A percentile compares a stretch with the other conserved stretches of the same genome.
phyloP scores from a whole-genome alignment of 2,797 vertebrate species.

The Hippoglossus hippoglossus region DNA sequence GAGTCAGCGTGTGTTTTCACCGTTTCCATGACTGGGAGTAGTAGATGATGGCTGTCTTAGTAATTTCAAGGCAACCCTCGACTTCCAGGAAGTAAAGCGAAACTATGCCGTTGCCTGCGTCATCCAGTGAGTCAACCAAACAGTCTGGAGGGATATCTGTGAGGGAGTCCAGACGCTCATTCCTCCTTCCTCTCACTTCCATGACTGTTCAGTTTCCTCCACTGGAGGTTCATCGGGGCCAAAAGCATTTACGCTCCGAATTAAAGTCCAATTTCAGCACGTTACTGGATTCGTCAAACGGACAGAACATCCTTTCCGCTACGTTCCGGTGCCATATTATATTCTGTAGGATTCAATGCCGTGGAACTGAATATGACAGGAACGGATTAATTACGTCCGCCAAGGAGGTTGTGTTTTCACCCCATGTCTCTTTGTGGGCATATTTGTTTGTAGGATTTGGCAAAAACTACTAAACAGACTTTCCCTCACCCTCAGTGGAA shows the following conservation, averaged over 20 bases:
- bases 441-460: not conserved
- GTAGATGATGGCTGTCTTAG: constrained; percentile 56
- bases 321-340: constrained; percentile 7
- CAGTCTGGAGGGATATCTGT: constrained; percentile 75
- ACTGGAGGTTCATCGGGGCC: constrained; percentile 47
- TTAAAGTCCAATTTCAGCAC: constrained; percentile 25
- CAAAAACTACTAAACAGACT: not conserved
- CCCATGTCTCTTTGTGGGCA: not conserved
- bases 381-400: constrained; percentile 19
- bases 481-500: not conserved
- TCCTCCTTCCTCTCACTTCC: constrained; percentile 63
- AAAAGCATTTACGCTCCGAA: constrained; percentile 35
- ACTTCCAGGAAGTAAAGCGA: constrained; percentile 75
- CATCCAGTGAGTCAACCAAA: constrained; percentile 79
- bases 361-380: not conserved
- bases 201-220: constrained; percentile 67
- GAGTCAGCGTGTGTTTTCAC: constrained; percentile 68
- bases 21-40: constrained; percentile 75
- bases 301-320: constrained; percentile 30
- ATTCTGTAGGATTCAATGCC: not conserved
- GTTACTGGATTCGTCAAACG: constrained; percentile 36
- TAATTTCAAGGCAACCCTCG: constrained; percentile 73
- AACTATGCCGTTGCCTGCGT: constrained; percentile 76
- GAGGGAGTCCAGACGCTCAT: constrained; percentile 76
- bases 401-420: not conserved